phyloP scores from a whole-genome alignment of 2,888 invertebrate species.

The Pollenia labialis region DNA sequence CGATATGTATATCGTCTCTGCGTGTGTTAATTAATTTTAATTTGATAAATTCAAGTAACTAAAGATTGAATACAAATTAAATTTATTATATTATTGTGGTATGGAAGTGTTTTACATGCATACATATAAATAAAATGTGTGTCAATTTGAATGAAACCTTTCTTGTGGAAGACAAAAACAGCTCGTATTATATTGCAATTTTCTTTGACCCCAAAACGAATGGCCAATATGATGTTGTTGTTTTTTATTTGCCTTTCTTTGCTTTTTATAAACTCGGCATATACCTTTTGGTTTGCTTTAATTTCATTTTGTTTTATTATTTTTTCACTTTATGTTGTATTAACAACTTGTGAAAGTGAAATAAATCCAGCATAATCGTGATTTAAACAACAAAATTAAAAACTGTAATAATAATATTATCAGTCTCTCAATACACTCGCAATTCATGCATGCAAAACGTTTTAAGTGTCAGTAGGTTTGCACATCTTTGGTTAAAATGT shows the following conservation, averaged over 20 bases:
- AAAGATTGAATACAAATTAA: no score
- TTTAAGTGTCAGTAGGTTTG: conserved; percentile 79
- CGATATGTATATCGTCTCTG: no score
- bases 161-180: conserved; percentile 33
- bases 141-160: conserved; percentile 48
- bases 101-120: conserved; percentile 30
- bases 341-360: conserved; percentile 57
- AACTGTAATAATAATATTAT: conserved; percentile 34
- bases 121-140: conserved; percentile 30
- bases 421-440: conserved; percentile 38
- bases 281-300: conserved; percentile 1
- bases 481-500: conserved; percentile 76
- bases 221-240: conserved; percentile 38
- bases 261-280: background rate
- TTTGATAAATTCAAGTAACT: no score
- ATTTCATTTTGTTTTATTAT: background rate
- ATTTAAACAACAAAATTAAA: conserved; percentile 28
- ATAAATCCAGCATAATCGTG: conserved; percentile 52
- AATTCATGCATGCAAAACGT: conserved; percentile 76
- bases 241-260: conserved; percentile 36
- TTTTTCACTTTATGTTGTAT: conserved; percentile 8
- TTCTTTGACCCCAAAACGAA: conserved; percentile 64
- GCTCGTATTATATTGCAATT: conserved; percentile 54
- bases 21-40: no score
- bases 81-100: background rate